Conservation (phyloP, 2,797 vertebrate species). For the Ctenochaetus hawaiiensis region DNA sequence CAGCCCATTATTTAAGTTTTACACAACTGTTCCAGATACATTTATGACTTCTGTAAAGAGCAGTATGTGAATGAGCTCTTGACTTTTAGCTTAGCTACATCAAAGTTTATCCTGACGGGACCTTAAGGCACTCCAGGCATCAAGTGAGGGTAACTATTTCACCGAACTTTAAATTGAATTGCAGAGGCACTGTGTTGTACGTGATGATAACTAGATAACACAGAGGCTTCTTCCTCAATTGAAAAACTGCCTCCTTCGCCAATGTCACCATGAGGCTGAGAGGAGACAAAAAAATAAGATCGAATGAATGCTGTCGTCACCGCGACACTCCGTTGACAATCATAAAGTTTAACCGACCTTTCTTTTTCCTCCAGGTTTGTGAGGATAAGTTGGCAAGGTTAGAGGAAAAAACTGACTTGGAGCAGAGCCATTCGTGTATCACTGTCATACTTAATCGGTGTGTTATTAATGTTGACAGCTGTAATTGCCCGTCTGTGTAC, state of each 20-base stretch:
- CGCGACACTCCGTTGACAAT: neutral
- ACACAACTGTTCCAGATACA: neutral
- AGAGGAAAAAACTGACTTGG: constrained; percentile 25
- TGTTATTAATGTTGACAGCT: constrained; percentile 50
- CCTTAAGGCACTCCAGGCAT: constrained; percentile 36
- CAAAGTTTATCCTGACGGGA: constrained; percentile 33
- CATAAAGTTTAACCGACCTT: constrained; percentile 17
- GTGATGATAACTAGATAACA: constrained; percentile 40
- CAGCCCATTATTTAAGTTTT: constrained; percentile 11
- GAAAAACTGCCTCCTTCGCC: constrained; percentile 12
- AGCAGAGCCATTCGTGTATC: constrained; percentile 27
- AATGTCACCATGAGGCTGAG: constrained; percentile 4
- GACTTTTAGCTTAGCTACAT: constrained; percentile 29
- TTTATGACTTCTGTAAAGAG: constrained; percentile 4
- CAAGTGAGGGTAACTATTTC: constrained; percentile 17
- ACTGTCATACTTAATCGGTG: constrained; percentile 35
- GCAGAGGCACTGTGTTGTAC: constrained; percentile 16
- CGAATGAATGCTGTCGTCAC: constrained; percentile 5
- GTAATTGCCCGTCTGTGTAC: constrained; percentile 52
- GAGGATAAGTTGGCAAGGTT: constrained; percentile 16
- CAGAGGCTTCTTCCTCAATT: constrained; percentile 22
- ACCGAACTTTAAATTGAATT: constrained; percentile 60
- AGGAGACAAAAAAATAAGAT: constrained; percentile 20
- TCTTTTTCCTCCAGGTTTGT: constrained; percentile 31
- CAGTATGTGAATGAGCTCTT: constrained; percentile 17